phyloP scores from a whole-genome alignment of 2,888 invertebrate species.

The Apamea anceps region DNA sequence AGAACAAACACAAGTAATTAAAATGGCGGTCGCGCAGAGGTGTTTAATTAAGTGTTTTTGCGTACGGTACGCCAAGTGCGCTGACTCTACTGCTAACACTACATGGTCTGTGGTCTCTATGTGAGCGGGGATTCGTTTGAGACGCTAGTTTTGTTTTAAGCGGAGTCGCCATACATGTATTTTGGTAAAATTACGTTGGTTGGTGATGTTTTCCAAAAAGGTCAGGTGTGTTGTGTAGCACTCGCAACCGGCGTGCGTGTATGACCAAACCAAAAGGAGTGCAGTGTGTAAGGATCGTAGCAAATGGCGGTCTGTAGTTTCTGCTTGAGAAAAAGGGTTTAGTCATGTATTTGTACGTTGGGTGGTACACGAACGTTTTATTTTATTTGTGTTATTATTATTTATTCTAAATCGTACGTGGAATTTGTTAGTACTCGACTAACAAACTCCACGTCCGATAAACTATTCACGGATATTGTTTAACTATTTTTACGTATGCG shows the following conservation, averaged over 20 bases:
- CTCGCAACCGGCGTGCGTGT: neutral
- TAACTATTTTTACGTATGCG: too few species aligned
- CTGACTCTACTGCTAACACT: slow-evolving; percentile 52
- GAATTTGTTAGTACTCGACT: neutral
- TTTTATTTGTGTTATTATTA: neutral
- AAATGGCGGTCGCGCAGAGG: slow-evolving; percentile 60
- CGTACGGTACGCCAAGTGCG: slow-evolving; percentile 60
- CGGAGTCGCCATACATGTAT: too few species aligned
- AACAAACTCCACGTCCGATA: neutral
- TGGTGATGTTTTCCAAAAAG: neutral
- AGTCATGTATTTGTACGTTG: neutral
- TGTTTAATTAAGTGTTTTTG: slow-evolving; percentile 74
- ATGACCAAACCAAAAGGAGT: neutral
- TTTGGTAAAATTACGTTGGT: neutral
- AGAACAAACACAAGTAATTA: slow-evolving; percentile 56
- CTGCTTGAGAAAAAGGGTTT: neutral
- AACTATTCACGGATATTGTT: neutral
- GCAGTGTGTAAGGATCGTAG: neutral
- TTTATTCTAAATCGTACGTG: neutral
- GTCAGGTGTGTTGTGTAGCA: neutral
- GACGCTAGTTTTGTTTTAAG: neutral
- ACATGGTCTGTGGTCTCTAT: slow-evolving; percentile 47
- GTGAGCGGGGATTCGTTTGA: slow-evolving; percentile 42
- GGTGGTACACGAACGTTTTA: neutral
- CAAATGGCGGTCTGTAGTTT: neutral